phyloP scores from a whole-genome alignment of 1,140 invertebrate genomes.

The Zaprionus africanus region DNA sequence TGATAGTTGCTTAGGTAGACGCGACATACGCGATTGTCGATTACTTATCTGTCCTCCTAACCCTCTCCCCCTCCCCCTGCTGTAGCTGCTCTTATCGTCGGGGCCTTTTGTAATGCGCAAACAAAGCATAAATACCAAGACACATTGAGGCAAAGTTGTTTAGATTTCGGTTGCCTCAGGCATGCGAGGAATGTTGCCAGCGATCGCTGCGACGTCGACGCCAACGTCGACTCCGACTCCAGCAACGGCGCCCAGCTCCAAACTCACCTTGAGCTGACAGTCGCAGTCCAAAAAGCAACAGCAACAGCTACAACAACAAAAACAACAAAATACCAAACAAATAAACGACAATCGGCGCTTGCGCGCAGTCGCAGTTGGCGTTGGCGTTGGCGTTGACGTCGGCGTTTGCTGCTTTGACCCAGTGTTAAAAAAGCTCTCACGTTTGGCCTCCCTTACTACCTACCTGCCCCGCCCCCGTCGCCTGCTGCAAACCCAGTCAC shows the following conservation, averaged over 20 bases:
- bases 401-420: constrained; percentile 44
- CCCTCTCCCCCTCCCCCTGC: constrained; percentile 15
- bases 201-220: constrained; percentile 9
- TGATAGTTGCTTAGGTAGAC: constrained; percentile 29
- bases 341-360: constrained; percentile 32
- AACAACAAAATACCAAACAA: constrained; percentile 17
- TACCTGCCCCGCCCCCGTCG: not conserved
- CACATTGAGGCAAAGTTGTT: constrained; percentile 61
- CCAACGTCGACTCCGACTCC: constrained; percentile 6
- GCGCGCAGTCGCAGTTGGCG: constrained; percentile 28
- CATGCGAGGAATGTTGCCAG: constrained; percentile 67
- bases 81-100: constrained; percentile 42
- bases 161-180: constrained; percentile 59
- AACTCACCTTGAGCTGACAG: constrained; percentile 47
- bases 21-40: constrained; percentile 43
- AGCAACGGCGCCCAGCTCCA: constrained; percentile 20
- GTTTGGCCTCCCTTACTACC: not conserved
- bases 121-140: constrained; percentile 73
- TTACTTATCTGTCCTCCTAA: constrained; percentile 36
- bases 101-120: constrained; percentile 73
- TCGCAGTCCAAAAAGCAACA: constrained; percentile 35
- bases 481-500: constrained; percentile 35
- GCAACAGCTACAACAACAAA: constrained; percentile 11
- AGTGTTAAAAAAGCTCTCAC: constrained; percentile 33
- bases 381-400: constrained; percentile 20